Evolutionary conservation across 2,888 invertebrate species (phyloP).

Genomic region (Petrophora chlorosata): DNA sequence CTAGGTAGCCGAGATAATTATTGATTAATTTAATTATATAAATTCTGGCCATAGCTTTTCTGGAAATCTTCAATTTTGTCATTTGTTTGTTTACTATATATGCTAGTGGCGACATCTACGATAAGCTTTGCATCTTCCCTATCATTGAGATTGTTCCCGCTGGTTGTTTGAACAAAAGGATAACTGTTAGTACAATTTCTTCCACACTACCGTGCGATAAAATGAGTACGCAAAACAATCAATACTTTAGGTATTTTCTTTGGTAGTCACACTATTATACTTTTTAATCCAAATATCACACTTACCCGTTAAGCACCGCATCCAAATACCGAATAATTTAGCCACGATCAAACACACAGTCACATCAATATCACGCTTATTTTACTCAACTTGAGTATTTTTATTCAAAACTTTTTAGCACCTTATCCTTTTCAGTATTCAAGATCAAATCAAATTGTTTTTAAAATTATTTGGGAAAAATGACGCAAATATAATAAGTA

Average conservation of each 20-base stretch:
- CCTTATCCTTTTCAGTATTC: conserved; percentile 7
- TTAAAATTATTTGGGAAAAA: background rate
- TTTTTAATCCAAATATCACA: conserved; percentile 61
- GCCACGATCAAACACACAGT: conserved; percentile 9
- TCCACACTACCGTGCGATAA: too few species aligned
- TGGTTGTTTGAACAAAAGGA: too few species aligned
- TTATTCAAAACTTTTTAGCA: conserved; percentile 32
- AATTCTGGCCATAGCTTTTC: too few species aligned
- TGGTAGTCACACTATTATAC: conserved; percentile 47
- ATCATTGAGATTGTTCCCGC: too few species aligned
- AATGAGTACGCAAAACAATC: conserved; percentile 7
- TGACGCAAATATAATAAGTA: background rate
- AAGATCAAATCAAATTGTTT: conserved; percentile 11
- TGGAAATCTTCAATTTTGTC: too few species aligned
- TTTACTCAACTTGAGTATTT: conserved; percentile 23
- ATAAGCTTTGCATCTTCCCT: too few species aligned
- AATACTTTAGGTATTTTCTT: conserved; percentile 38
- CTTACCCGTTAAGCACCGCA: conserved; percentile 62
- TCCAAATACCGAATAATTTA: conserved; percentile 24
- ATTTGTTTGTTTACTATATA: too few species aligned
- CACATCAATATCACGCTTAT: conserved; percentile 17
- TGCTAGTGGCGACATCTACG: too few species aligned
- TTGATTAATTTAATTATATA: too few species aligned
- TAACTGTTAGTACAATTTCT: too few species aligned
- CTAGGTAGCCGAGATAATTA: too few species aligned